These are phyloP conservation scores for Rhinolophus sinicus DNA, from an alignment of 2,113 vertebrate species.

Conservation along the genomic window DNA sequence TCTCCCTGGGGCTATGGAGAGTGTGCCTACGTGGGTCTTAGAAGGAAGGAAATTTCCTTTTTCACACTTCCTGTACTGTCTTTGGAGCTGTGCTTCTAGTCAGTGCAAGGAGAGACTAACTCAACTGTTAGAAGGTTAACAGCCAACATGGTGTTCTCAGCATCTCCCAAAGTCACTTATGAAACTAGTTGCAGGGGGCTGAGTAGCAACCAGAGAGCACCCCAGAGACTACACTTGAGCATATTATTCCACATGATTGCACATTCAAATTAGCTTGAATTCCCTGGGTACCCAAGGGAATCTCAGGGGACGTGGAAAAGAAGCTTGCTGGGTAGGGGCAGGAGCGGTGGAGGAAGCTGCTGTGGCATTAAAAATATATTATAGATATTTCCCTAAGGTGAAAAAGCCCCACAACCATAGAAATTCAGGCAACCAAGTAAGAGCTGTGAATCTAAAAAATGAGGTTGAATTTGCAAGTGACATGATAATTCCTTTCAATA, in stretches of 20 bases:
- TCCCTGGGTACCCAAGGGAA: neutral
- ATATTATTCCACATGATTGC: slow-evolving; percentile 8
- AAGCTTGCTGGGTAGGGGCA: neutral
- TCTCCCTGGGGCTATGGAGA: neutral
- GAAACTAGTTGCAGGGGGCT: neutral
- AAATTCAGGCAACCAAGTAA: neutral
- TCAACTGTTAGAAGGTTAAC: slow-evolving; percentile 22
- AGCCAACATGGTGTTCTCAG: neutral
- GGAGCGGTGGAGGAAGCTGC: neutral
- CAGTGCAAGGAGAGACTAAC: neutral
- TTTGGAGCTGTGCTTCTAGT: neutral
- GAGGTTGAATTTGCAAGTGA: slow-evolving; percentile 17
- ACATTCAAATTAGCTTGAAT: slow-evolving; percentile 34
- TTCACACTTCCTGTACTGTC: neutral
- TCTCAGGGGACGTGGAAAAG: neutral
- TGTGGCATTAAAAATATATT: slow-evolving; percentile 17
- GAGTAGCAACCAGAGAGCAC: neutral
- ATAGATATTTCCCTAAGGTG: neutral
- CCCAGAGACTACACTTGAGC: neutral
- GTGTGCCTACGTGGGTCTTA: neutral
- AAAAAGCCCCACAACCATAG: neutral
- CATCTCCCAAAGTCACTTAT: slow-evolving; percentile 21
- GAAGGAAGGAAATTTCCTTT: neutral
- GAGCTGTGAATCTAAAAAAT: neutral
- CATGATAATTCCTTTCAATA: neutral